Evolutionary conservation across 2,797 vertebrate species (phyloP).

Genomic region (Chelon labrosus): DNA sequence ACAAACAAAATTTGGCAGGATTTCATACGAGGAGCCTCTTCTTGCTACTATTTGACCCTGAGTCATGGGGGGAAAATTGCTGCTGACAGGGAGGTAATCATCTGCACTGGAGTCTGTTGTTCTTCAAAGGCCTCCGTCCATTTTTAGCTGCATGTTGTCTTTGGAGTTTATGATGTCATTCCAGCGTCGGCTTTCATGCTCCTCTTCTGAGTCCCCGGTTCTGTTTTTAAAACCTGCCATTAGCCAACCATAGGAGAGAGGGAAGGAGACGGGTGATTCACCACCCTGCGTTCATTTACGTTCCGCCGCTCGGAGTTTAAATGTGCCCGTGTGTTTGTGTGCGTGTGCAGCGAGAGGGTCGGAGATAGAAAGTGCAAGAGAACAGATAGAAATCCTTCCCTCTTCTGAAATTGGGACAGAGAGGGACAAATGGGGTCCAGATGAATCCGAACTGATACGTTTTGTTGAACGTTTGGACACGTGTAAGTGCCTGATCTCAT

Average conservation of each 20-base stretch:
- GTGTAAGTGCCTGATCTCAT: too few relatives aligned
- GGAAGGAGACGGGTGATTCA: slow-evolving; percentile 50
- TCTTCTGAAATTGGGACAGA: slow-evolving; percentile 19
- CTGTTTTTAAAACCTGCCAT: slow-evolving; percentile 63
- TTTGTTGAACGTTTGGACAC: too few relatives aligned
- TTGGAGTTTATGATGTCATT: slow-evolving; percentile 66
- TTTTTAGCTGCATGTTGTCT: slow-evolving; percentile 59
- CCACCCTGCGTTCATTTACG: not conserved
- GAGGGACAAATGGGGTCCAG: slow-evolving; percentile 32
- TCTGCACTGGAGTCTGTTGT: slow-evolving; percentile 56
- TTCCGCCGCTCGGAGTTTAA: slow-evolving; percentile 32
- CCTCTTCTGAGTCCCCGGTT: slow-evolving; percentile 48
- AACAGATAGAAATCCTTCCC: not conserved
- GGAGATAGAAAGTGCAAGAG: not conserved
- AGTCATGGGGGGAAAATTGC: slow-evolving; percentile 36
- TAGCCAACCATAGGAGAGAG: slow-evolving; percentile 41
- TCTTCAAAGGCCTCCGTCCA: slow-evolving; percentile 60
- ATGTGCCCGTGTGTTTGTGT: slow-evolving; percentile 6
- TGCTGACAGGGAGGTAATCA: slow-evolving; percentile 57
- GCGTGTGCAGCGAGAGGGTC: not conserved
- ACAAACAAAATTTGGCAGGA: slow-evolving; percentile 34
- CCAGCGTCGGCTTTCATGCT: slow-evolving; percentile 38
- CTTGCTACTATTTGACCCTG: slow-evolving; percentile 32
- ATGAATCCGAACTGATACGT: not conserved
- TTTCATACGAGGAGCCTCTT: slow-evolving; percentile 20